Conservation (phyloP, 2,113 vertebrate species). For the Oreochromis spilurus region DNA sequence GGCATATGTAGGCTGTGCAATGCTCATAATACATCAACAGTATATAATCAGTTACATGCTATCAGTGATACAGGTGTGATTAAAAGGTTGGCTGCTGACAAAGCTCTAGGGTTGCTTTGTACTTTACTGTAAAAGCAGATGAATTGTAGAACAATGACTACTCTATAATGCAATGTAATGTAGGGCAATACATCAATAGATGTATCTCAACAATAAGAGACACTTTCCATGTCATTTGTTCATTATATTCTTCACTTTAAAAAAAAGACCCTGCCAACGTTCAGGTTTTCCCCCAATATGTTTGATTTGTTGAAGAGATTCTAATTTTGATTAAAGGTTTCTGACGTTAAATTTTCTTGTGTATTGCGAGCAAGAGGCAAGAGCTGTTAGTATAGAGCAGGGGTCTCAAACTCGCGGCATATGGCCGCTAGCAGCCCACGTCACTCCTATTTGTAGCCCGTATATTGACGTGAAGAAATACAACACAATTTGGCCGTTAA, state of each 20-base stretch:
- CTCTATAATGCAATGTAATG: not conserved
- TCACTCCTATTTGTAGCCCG: accelerated
- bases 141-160: not conserved
- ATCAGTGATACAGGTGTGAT: constrained; percentile 3
- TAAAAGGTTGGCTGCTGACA: not conserved
- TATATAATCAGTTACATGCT: not conserved
- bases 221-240: not conserved
- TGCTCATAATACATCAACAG: not conserved
- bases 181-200: not conserved
- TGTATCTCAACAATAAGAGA: not conserved
- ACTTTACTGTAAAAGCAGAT: not conserved
- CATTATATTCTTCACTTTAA: not conserved
- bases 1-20: not conserved
- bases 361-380: not conserved
- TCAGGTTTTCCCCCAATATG: not conserved
- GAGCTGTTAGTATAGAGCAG: not conserved
- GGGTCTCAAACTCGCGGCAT: accelerated
- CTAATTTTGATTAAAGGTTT: not conserved
- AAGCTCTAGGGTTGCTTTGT: not conserved
- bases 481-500: not conserved
- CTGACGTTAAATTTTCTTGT: not conserved
- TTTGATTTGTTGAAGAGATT: not conserved
- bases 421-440: not conserved
- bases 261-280: not conserved
- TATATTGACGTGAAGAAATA: not conserved